phyloP scores from a whole-genome alignment of 2,797 vertebrate genomes.

The Gobio occitaniae region DNA sequence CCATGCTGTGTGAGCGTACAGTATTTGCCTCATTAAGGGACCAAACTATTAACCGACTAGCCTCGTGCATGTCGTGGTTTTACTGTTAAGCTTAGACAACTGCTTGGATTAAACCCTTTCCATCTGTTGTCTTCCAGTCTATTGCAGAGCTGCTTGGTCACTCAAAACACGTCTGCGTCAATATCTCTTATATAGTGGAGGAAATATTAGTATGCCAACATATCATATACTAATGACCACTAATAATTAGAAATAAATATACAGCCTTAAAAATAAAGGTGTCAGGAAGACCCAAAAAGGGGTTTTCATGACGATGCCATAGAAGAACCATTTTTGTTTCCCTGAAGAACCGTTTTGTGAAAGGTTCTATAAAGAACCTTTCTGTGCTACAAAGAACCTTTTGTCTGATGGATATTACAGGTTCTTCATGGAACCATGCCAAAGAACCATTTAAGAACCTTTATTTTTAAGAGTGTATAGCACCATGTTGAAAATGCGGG shows the following conservation, averaged over 20 bases:
- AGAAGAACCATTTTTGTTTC: too few species aligned
- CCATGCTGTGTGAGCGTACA: not conserved
- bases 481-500: not conserved
- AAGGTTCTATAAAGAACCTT: too few species aligned
- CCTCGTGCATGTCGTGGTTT: constrained; percentile 31
- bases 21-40: not conserved
- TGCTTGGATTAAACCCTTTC: constrained; percentile 46
- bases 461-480: not conserved
- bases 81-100: constrained; percentile 51
- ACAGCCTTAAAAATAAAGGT: not conserved
- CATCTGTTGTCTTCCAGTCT: constrained; percentile 47
- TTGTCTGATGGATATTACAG: too few species aligned
- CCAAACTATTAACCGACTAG: not conserved
- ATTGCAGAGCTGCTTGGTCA: not conserved
- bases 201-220: not conserved
- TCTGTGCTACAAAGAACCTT: too few species aligned
- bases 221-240: not conserved
- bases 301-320: too few species aligned
- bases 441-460: too few species aligned
- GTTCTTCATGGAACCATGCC: too few species aligned
- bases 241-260: not conserved
- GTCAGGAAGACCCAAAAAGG: too few species aligned
- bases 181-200: not conserved
- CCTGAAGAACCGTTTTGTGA: too few species aligned
- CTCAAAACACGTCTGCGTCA: not conserved